phyloP scores from a whole-genome alignment of 2,888 invertebrate genomes.

The Drosophila quinaria region DNA sequence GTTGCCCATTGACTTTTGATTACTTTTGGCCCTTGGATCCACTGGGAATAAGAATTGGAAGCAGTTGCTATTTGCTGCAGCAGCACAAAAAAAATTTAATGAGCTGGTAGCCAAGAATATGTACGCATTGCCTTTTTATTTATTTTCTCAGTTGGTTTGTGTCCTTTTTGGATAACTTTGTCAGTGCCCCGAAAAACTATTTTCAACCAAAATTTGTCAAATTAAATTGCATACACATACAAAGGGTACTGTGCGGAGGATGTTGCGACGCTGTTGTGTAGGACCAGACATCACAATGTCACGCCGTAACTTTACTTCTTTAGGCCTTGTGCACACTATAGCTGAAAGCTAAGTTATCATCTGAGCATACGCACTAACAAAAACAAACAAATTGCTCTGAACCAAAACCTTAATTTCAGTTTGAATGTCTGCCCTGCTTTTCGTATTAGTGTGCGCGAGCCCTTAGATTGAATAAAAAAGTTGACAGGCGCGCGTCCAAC shows the following conservation, averaged over 20 bases:
- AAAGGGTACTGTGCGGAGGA: conserved; percentile 30
- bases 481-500: conserved; percentile 63
- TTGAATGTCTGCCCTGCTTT: too few relatives aligned
- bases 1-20: conserved; percentile 71
- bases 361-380: too few relatives aligned
- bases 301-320: conserved; percentile 55
- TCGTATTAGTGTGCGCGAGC: too few relatives aligned
- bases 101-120: conserved; percentile 53
- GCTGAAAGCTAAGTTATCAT: too few relatives aligned
- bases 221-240: conserved; percentile 77
- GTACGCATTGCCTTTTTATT: neutral
- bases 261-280: conserved; percentile 32
- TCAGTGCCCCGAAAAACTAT: conserved; percentile 63
- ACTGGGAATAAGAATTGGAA: conserved; percentile 4
- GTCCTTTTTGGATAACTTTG: conserved; percentile 43
- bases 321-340: neutral
- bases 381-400: too few relatives aligned
- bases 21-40: conserved; percentile 42
- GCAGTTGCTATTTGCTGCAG: conserved; percentile 17
- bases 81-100: conserved; percentile 65
- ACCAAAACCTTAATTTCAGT: too few relatives aligned
- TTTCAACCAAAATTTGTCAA: conserved; percentile 77
- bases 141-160: conserved; percentile 12
- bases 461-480: conserved; percentile 79
- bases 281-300: conserved; percentile 45